These are phyloP conservation scores for Oreamnos americanus DNA, from an alignment of 2,113 vertebrate species.

Conservation along the genomic window DNA sequence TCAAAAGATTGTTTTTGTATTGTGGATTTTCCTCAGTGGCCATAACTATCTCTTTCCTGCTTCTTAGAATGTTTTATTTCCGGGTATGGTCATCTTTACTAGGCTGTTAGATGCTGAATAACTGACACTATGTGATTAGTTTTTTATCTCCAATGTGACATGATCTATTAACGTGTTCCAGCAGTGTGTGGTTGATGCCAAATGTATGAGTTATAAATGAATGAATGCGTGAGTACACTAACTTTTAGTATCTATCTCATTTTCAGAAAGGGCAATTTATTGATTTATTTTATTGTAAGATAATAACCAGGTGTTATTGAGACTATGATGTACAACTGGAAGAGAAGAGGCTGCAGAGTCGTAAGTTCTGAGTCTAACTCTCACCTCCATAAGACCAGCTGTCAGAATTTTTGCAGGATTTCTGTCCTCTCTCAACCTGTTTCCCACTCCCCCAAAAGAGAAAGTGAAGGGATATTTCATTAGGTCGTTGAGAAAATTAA, in stretches of 20 bases:
- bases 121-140: background rate
- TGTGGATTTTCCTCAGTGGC: background rate
- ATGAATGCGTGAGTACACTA: no score
- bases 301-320: background rate
- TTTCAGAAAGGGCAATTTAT: background rate
- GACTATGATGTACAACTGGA: accelerated
- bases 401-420: background rate
- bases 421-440: background rate
- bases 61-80: background rate
- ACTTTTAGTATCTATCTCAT: background rate
- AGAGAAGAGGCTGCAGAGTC: background rate
- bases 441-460: background rate
- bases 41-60: background rate
- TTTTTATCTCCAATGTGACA: background rate
- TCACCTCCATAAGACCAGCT: accelerated
- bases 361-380: background rate
- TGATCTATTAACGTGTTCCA: background rate
- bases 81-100: background rate
- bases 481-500: background rate
- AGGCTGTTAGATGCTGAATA: background rate
- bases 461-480: background rate
- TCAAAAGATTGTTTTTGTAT: background rate
- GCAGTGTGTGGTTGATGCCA: background rate
- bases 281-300: background rate
- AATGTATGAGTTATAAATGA: background rate